Conservation (phyloP, 2,113 vertebrate species). For the Diglossa brunneiventris region DNA sequence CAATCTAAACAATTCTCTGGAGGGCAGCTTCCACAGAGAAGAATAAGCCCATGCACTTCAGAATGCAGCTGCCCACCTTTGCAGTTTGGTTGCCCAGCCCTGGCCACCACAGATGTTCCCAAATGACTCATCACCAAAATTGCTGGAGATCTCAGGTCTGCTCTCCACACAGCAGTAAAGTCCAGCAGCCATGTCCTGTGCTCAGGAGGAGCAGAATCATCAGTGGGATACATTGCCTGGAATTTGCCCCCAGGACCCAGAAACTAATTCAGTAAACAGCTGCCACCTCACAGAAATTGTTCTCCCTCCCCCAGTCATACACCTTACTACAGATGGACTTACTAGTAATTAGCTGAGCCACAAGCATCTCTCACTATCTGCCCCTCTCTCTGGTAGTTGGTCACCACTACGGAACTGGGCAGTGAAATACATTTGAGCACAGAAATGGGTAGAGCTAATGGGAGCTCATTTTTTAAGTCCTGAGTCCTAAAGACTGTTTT, state of each 20-base stretch:
- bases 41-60: not conserved
- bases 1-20: not conserved
- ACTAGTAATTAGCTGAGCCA: not conserved
- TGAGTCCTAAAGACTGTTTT: not conserved
- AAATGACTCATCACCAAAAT: not conserved
- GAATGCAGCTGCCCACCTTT: not conserved
- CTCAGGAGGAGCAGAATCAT: not conserved
- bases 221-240: not conserved
- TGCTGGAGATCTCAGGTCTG: not conserved
- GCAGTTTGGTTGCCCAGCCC: not conserved
- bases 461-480: not conserved
- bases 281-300: not conserved
- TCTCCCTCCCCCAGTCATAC: not conserved
- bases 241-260: not conserved
- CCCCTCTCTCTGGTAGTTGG: not conserved
- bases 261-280: not conserved
- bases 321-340: not conserved
- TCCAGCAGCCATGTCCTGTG: not conserved
- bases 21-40: not conserved
- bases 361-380: not conserved
- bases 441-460: not conserved
- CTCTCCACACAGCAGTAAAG: not conserved
- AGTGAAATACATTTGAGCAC: not conserved
- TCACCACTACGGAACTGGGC: not conserved
- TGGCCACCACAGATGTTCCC: not conserved